Evolutionary conservation across 2,113 vertebrate species (phyloP).

Genomic region (Mastomys natalensis): DNA sequence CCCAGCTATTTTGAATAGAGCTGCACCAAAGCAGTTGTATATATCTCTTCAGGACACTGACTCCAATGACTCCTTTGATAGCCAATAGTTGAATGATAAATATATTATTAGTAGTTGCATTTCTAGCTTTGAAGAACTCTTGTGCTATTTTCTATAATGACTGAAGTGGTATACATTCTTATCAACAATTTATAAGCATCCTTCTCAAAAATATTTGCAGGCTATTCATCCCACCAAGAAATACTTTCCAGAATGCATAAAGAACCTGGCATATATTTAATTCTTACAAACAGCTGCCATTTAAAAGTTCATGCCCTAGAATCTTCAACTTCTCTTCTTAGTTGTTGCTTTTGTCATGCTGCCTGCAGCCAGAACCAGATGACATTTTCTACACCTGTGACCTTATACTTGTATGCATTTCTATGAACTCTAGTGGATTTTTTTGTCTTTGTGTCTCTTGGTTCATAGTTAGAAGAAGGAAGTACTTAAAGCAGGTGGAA

Average conservation of each 20-base stretch:
- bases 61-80: neutral
- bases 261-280: neutral
- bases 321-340: neutral
- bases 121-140: neutral
- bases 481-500: neutral
- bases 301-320: neutral
- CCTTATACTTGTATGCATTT: neutral
- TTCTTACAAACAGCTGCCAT: neutral
- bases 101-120: neutral
- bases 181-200: neutral
- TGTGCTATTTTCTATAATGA: neutral
- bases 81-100: neutral
- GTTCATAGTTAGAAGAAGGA: neutral
- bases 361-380: neutral
- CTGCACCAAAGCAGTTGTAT: neutral
- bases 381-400: neutral
- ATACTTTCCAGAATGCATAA: neutral
- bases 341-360: neutral
- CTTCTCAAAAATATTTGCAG: neutral
- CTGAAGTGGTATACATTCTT: neutral
- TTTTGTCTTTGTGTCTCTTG: neutral
- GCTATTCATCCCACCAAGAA: neutral
- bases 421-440: conserved; percentile 4
- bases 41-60: neutral
- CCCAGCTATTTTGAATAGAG: neutral